phyloP scores from a whole-genome alignment of 2,888 invertebrate genomes.

The Hybos culiciformis region DNA sequence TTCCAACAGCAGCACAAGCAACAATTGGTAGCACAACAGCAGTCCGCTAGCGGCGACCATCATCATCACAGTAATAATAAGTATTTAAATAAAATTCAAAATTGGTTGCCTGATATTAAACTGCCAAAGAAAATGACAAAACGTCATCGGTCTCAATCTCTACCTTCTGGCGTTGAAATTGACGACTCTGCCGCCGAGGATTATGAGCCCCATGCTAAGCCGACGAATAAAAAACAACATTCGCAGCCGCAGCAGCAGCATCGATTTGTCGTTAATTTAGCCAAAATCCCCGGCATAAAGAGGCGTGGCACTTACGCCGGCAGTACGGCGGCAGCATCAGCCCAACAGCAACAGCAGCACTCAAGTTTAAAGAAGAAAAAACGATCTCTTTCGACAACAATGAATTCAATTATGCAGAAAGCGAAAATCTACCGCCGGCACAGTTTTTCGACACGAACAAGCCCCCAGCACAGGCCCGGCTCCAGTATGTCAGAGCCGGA shows the following conservation, averaged over 20 bases:
- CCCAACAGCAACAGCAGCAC: slow-evolving; percentile 17
- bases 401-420: slow-evolving; percentile 74
- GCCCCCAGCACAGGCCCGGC: slow-evolving; percentile 34
- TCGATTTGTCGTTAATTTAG: slow-evolving; percentile 17
- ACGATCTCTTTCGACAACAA: slow-evolving; percentile 65
- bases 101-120: slow-evolving; percentile 67
- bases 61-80: slow-evolving; percentile 35
- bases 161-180: slow-evolving; percentile 56
- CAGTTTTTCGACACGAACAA: slow-evolving; percentile 20
- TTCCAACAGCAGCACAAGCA: slow-evolving; percentile 18
- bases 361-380: slow-evolving; percentile 61
- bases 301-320: slow-evolving; percentile 18
- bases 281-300: slow-evolving; percentile 25
- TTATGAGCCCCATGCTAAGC: slow-evolving; percentile 22
- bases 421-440: slow-evolving; percentile 47
- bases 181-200: slow-evolving; percentile 31
- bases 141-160: slow-evolving; percentile 65
- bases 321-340: slow-evolving; percentile 13
- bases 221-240: slow-evolving; percentile 26
- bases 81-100: slow-evolving; percentile 41
- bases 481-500: slow-evolving; percentile 59
- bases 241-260: slow-evolving; percentile 20
- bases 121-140: slow-evolving; percentile 45
- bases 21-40: slow-evolving; percentile 20
- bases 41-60: slow-evolving; percentile 2